These are phyloP conservation scores for Chloroceryle inda DNA, from an alignment of 2,797 vertebrate species.

Conservation along the genomic window DNA sequence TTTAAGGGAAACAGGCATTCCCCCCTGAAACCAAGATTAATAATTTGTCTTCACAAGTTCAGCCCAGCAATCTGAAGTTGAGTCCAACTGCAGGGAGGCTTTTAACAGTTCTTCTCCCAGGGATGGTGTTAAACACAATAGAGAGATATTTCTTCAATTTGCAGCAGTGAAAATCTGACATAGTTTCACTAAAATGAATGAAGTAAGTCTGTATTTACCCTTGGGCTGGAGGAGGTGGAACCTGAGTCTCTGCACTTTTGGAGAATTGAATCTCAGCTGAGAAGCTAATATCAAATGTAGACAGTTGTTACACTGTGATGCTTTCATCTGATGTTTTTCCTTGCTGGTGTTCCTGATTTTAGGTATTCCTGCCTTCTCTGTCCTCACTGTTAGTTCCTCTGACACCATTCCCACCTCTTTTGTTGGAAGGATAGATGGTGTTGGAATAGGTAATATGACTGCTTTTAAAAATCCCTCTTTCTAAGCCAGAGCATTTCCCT, in stretches of 20 bases:
- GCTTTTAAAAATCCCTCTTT: not conserved
- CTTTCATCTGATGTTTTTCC: not conserved
- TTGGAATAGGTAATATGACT: not conserved
- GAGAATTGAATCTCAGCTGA: not conserved
- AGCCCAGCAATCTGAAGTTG: not conserved
- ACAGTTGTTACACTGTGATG: not conserved
- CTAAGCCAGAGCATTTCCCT: not conserved
- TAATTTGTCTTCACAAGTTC: not conserved
- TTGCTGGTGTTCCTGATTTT: not conserved
- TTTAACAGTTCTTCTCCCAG: not conserved
- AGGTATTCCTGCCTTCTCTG: not conserved
- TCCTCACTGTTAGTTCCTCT: not conserved
- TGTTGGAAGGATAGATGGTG: not conserved
- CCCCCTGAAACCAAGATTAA: not conserved
- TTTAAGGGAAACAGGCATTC: not conserved
- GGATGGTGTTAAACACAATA: not conserved
- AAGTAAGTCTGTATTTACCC: not conserved
- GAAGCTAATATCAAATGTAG: not conserved
- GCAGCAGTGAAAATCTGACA: not conserved
- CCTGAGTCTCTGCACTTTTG: not conserved
- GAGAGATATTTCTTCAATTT: not conserved
- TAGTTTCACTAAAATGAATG: not conserved
- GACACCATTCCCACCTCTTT: not conserved
- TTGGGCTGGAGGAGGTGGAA: not conserved
- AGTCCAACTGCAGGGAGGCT: not conserved